Evolutionary conservation across 2,888 invertebrate genomes (phyloP), one percentile per base, ranked within the genome.

Genomic region (Nomada hirtipes): DNA sequence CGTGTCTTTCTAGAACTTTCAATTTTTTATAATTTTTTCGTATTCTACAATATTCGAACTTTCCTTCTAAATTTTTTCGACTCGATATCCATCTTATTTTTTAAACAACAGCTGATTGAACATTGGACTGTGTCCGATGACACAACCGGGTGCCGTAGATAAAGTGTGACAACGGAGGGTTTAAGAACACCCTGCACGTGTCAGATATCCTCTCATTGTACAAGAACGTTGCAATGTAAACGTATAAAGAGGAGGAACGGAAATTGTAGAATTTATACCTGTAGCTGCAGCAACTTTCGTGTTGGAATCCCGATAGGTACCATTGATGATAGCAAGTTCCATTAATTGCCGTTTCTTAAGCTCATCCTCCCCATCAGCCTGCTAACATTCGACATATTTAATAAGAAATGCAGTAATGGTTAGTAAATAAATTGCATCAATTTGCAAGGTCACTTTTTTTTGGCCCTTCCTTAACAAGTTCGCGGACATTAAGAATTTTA

Each of bases 351-450:
- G 97, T 95, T 99, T 99, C 96, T 99, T 99, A 93, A 99, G 95
- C 94, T 99, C 99, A 95, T 99, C 99, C 95, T 99, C 99, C 85
- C 99, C 99, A 94, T 99, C 99, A 84, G 99, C 99, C 99, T 99
- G 97, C 96, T 97, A 92, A 92, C 90, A 93, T 91, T 90, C 90
- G 90, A 93, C 78, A 91, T 91, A 85, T 90, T 79, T 91, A 92
- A 93, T 92, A 91, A 92, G 59, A 77, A 61, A 71, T 29, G 44
- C 53, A 82, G 82, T 72, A 47, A 73, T 44, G 23, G 9, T 23
- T 18, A 44, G 18, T 15, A 20, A 13, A 9, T 13, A 11, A 53
- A 20, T 52, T 15, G 4, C 29, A 15, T 4, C 53, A 29, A 9
- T 36, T 26, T 13, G 1, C 42, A 10, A 47, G 1, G 23, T 26